Percentiles rank a stretch among this genome's conserved stretches.
Conservation (phyloP, 2,113 vertebrate species). For the Centropus unirufus region DNA sequence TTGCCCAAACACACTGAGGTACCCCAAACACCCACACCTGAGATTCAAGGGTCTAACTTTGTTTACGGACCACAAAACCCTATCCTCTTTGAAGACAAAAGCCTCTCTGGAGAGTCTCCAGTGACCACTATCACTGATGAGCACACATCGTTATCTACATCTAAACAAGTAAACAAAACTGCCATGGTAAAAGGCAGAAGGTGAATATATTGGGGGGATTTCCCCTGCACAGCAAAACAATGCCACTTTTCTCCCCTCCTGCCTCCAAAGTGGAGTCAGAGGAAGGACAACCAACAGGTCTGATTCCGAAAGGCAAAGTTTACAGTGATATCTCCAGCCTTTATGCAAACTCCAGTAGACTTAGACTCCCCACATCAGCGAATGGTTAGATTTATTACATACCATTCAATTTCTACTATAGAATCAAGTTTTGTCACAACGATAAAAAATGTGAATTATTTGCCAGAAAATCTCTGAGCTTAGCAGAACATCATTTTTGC, state of each 20-base stretch:
- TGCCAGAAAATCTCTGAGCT: neutral
- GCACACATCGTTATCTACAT: neutral
- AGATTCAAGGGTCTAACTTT: neutral
- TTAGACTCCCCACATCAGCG: neutral
- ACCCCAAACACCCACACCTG: neutral
- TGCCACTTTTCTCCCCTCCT: neutral
- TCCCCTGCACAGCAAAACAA: neutral
- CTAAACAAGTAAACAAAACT: neutral
- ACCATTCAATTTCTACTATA: neutral
- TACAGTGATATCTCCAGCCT: neutral
- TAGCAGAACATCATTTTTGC: neutral
- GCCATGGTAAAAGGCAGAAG: neutral
- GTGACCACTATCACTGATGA: neutral
- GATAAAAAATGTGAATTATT: neutral
- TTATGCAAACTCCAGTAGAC: neutral
- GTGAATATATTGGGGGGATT: neutral
- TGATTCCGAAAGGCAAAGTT: neutral
- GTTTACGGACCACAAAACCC: neutral
- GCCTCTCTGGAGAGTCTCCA: neutral
- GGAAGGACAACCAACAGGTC: neutral
- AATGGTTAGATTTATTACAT: neutral
- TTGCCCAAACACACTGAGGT: neutral
- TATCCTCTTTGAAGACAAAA: neutral
- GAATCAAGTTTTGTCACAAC: neutral
- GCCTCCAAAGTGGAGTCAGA: neutral